Conservation (phyloP, 2,113 vertebrate genomes). For the Perognathus longimembris region DNA sequence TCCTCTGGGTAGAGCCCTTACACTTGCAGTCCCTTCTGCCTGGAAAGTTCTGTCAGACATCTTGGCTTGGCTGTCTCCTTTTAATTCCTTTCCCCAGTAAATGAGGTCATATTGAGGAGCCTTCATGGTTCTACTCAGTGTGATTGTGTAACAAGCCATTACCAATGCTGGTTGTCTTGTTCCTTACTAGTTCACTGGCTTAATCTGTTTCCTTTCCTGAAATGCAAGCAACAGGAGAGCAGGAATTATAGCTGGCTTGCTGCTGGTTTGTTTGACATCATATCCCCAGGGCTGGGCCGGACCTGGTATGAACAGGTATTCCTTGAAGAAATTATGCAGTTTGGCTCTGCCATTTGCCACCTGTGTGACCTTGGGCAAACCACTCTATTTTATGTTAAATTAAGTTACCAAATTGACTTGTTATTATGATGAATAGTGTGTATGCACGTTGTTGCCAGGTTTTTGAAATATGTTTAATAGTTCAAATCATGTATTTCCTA, state of each 20-base stretch:
- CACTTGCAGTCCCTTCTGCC: background rate
- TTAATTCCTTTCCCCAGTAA: background rate
- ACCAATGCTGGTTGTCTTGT: background rate
- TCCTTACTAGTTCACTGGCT: background rate
- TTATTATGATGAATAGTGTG: background rate
- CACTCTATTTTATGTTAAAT: constrained; percentile 29
- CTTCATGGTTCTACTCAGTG: background rate
- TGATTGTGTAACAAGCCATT: background rate
- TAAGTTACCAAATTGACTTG: constrained; percentile 35
- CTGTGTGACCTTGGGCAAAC: constrained; percentile 66
- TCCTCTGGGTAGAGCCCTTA: background rate
- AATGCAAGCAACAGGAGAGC: background rate
- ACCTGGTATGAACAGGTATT: background rate
- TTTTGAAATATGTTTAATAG: constrained; percentile 6
- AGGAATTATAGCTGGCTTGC: background rate
- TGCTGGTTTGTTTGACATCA: background rate
- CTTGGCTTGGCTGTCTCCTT: background rate
- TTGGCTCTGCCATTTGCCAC: constrained; percentile 30
- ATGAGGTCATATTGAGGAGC: background rate
- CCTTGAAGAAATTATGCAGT: constrained; percentile 17
- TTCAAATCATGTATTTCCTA: background rate
- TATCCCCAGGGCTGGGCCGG: background rate
- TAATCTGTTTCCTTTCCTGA: constrained; percentile 21
- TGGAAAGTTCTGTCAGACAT: background rate
- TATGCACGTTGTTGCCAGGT: background rate